phyloP scores from a whole-genome alignment of 2,797 vertebrate genomes.

The Artibeus lituratus region DNA sequence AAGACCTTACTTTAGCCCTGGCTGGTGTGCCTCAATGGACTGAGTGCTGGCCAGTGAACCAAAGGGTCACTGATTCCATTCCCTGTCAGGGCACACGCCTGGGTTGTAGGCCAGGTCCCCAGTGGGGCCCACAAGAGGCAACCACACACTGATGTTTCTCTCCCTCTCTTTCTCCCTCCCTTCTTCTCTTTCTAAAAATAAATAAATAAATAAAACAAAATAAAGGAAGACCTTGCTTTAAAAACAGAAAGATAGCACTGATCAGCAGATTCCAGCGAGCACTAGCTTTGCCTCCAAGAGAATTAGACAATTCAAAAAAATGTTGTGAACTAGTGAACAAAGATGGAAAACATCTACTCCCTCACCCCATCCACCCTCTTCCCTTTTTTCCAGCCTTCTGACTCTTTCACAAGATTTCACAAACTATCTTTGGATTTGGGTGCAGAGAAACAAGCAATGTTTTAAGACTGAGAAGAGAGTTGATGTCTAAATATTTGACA shows the following conservation, averaged over 20 bases:
- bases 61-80: no score
- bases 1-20: background rate
- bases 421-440: background rate
- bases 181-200: no score
- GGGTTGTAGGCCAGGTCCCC: no score
- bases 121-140: no score
- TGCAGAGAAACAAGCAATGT: background rate
- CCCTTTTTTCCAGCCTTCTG: background rate
- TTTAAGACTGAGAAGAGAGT: constrained; percentile 30
- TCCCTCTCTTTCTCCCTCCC: no score
- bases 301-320: background rate
- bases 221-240: constrained; percentile 24
- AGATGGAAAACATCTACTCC: background rate
- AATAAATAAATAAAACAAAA: no score
- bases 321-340: background rate
- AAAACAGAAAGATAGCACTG: background rate
- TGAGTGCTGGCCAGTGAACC: no score
- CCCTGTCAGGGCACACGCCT: no score
- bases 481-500: constrained; percentile 41
- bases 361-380: background rate
- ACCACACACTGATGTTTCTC: no score
- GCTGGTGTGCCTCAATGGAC: no score
- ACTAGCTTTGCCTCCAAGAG: background rate
- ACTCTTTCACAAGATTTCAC: background rate
- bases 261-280: background rate